These are phyloP conservation scores for Kryptolebias marmoratus DNA, from an alignment of 2,113 vertebrate species.

Conservation along the genomic window DNA sequence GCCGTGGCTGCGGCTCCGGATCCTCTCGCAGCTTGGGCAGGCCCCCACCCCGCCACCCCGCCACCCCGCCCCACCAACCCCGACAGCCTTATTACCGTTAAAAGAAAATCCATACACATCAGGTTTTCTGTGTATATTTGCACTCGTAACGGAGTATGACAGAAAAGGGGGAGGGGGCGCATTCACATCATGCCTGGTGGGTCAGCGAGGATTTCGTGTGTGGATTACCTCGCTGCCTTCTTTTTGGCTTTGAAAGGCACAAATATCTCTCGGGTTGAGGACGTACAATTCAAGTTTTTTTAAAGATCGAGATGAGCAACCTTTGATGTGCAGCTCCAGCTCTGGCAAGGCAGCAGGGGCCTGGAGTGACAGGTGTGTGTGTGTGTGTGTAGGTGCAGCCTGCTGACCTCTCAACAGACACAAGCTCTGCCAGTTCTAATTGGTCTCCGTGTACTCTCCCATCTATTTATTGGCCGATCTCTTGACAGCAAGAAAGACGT, in stretches of 20 bases:
- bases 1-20: slow-evolving; percentile 63
- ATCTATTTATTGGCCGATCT: slow-evolving; percentile 52
- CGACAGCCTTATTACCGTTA: slow-evolving; percentile 71
- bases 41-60: slow-evolving; percentile 15
- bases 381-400: slow-evolving; percentile 57
- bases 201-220: slow-evolving; percentile 53
- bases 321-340: slow-evolving; percentile 50
- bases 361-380: slow-evolving; percentile 59
- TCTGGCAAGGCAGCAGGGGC: slow-evolving; percentile 17
- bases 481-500: slow-evolving; percentile 58
- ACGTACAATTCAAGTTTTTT: slow-evolving; percentile 45
- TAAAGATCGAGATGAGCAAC: slow-evolving; percentile 36
- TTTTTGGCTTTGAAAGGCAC: slow-evolving; percentile 49
- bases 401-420: slow-evolving; percentile 62
- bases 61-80: background rate
- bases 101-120: slow-evolving; percentile 80
- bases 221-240: slow-evolving; percentile 32
- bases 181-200: slow-evolving; percentile 41
- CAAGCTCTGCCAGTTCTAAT: slow-evolving; percentile 63
- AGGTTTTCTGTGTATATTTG: slow-evolving; percentile 64
- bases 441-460: slow-evolving; percentile 57
- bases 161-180: slow-evolving; percentile 18
- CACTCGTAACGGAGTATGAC: slow-evolving; percentile 53
- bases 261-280: slow-evolving; percentile 45
- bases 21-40: slow-evolving; percentile 55